Conservation (phyloP, 2,888 invertebrate species). For the Athalia circularis region DNA sequence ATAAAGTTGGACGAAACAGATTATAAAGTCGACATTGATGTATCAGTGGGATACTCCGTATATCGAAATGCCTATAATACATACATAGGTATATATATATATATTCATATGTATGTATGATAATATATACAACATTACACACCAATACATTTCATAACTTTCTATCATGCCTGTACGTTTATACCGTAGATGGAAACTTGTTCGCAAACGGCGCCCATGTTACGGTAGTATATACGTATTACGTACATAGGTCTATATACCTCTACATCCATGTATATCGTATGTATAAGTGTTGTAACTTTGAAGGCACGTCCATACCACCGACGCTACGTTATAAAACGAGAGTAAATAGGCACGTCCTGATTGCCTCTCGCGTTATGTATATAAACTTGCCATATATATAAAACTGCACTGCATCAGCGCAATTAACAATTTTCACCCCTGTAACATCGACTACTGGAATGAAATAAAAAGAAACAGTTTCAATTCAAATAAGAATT, state of each 20-base stretch:
- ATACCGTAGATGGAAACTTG: slow-evolving; percentile 65
- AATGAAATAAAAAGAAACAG: too few species aligned
- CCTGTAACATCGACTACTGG: too few species aligned
- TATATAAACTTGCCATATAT: too few species aligned
- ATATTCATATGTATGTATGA: background rate
- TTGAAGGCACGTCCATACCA: background rate
- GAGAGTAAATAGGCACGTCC: too few species aligned
- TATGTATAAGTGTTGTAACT: background rate
- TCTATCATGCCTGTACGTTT: slow-evolving; percentile 57
- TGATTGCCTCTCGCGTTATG: too few species aligned
- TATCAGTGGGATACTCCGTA: too few species aligned
- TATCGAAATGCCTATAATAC: background rate
- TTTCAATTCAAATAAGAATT: too few species aligned
- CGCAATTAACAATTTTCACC: too few species aligned
- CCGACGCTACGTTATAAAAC: too few species aligned
- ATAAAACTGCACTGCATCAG: too few species aligned
- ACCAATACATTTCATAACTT: slow-evolving; percentile 50
- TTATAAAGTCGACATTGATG: slow-evolving; percentile 11
- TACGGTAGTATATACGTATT: slow-evolving; percentile 41
- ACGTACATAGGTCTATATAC: slow-evolving; percentile 23
- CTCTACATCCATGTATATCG: slow-evolving; percentile 25
- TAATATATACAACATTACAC: background rate
- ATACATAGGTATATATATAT: background rate
- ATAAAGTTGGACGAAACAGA: background rate
- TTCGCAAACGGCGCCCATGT: slow-evolving; percentile 59